Conservation (phyloP, 2,888 invertebrate species). For the Pomacea canaliculata region DNA sequence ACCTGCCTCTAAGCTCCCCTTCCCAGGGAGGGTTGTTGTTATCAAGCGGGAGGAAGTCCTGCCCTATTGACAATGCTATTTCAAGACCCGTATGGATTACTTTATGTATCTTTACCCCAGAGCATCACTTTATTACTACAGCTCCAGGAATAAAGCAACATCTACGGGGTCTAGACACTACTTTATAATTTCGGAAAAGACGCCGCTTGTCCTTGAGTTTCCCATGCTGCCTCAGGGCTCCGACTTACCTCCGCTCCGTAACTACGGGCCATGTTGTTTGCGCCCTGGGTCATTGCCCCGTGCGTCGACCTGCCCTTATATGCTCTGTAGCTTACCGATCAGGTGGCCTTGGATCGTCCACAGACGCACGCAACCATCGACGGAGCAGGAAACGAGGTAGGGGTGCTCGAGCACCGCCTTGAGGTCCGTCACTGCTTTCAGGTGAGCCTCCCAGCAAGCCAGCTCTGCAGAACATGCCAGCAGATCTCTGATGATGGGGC, state of each 20-base stretch:
- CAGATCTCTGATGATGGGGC: too few species aligned
- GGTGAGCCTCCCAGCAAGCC: slow-evolving; percentile 10
- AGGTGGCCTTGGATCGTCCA: slow-evolving; percentile 11
- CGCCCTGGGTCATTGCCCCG: too few species aligned
- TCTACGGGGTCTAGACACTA: background rate
- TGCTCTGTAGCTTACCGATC: background rate
- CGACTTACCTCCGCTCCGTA: too few species aligned
- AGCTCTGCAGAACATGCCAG: background rate
- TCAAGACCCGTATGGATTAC: too few species aligned
- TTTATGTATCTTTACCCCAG: background rate
- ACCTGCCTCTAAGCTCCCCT: too few species aligned
- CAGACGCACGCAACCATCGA: slow-evolving; percentile 6
- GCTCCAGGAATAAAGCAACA: too few species aligned
- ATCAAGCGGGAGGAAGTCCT: too few species aligned
- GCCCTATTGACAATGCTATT: too few species aligned
- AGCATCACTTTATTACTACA: too few species aligned
- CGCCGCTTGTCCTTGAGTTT: background rate
- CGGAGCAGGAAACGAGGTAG: slow-evolving; percentile 10
- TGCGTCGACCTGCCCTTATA: too few species aligned
- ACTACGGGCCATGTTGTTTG: too few species aligned
- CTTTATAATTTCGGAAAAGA: background rate
- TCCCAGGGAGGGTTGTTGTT: too few species aligned
- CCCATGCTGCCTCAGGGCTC: background rate
- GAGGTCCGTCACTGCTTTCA: slow-evolving; percentile 2
- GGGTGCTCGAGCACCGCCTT: background rate